These are phyloP conservation scores for Drosophila atroscutellata DNA, from an alignment of 2,888 invertebrate genomes.

Conservation along the genomic window DNA sequence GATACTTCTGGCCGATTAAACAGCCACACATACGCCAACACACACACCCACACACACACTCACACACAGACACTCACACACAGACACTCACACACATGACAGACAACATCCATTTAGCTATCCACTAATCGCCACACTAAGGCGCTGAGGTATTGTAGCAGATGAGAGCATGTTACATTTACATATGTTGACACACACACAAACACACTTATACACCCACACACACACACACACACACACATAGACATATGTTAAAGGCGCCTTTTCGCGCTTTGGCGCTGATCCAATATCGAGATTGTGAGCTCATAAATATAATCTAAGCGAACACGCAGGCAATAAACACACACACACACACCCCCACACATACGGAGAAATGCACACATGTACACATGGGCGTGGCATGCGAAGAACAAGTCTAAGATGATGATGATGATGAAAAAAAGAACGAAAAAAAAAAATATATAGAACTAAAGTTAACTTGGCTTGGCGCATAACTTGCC, in stretches of 20 bases:
- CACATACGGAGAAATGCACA: constrained; percentile 4
- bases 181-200: not conserved
- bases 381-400: constrained; percentile 63
- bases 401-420: constrained; percentile 31
- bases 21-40: constrained; percentile 10
- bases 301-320: constrained; percentile 57
- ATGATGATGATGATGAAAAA: constrained; percentile 3
- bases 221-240: not conserved
- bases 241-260: not conserved
- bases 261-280: constrained; percentile 10
- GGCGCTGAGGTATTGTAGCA: constrained; percentile 11
- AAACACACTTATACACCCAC: too few relatives aligned
- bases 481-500: constrained; percentile 59
- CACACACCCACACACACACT: not conserved
- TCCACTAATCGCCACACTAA: constrained; percentile 22
- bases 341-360: not conserved
- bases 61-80: not conserved
- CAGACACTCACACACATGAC: not conserved
- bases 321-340: constrained; percentile 9
- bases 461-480: constrained; percentile 49
- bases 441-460: constrained; percentile 1
- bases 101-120: not conserved
- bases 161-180: not conserved
- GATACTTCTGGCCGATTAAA: constrained; percentile 56
- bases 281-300: constrained; percentile 25